Evolutionary conservation across 2,888 invertebrate species (phyloP).

Genomic region (Strigamia crassipes): DNA sequence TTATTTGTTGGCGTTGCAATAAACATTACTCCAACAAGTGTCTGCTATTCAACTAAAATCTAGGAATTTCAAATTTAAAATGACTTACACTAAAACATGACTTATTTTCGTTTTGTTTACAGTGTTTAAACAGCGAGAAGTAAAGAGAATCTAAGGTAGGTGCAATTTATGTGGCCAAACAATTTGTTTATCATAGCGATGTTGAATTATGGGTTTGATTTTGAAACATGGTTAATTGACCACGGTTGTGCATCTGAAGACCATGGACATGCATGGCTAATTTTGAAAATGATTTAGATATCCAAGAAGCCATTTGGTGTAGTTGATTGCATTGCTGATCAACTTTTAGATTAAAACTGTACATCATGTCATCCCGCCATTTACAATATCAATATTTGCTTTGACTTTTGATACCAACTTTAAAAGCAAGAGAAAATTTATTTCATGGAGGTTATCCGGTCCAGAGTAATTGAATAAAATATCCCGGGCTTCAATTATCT

Average conservation of each 20-base stretch:
- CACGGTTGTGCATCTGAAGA: background rate
- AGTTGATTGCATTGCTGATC: constrained; percentile 1
- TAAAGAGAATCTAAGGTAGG: background rate
- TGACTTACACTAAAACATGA: no score
- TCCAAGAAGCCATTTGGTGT: constrained; percentile 16
- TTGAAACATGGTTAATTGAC: constrained; percentile 21
- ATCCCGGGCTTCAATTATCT: no score
- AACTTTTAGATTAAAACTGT: constrained; percentile 16
- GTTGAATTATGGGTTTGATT: constrained; percentile 7
- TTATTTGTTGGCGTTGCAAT: no score
- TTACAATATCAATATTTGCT: no score
- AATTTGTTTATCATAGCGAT: background rate
- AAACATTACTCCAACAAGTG: no score
- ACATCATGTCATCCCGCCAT: background rate
- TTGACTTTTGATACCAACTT: no score
- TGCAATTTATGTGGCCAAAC: background rate
- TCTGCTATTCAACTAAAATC: no score
- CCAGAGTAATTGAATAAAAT: no score
- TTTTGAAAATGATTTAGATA: background rate
- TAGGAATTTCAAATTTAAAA: no score
- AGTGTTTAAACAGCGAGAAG: background rate
- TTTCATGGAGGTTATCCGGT: no score
- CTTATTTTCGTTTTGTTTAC: no score
- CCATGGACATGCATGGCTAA: constrained; percentile 4
- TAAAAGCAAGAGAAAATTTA: no score